A percentile compares a stretch with the other conserved stretches of the same genome.
Conservation (phyloP, 1,140 invertebrate species). For the Tetragnatha versicolor region DNA sequence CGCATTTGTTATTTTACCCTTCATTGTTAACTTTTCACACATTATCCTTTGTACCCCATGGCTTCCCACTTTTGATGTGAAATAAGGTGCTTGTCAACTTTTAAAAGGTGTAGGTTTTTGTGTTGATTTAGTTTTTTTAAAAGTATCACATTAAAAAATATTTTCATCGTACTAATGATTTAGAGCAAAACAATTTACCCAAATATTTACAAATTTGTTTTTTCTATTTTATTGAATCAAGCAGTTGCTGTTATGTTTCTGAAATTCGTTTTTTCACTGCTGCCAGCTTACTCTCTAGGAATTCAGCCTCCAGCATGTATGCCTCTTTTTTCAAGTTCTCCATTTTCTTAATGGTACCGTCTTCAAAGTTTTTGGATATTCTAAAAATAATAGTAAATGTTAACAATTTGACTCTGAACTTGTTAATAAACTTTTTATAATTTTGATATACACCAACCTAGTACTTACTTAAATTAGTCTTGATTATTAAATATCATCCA, state of each 20-base stretch:
- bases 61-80: no score
- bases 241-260: background rate
- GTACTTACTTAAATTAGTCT: background rate
- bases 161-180: no score
- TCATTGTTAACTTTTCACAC: no score
- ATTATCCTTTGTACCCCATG: no score
- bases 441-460: background rate
- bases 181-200: no score
- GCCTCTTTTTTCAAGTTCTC: conserved; percentile 35
- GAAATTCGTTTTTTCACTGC: conserved; percentile 31
- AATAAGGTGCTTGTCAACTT: no score
- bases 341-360: conserved; percentile 13
- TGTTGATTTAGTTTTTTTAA: no score
- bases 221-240: background rate
- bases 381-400: conserved; percentile 1
- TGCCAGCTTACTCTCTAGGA: conserved; percentile 31
- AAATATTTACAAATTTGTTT: background rate
- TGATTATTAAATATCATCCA: background rate
- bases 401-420: background rate
- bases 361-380: conserved; percentile 28
- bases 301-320: conserved; percentile 35
- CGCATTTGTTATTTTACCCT: no score
- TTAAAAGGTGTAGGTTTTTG: no score
- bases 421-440: background rate
- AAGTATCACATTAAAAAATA: no score